Evolutionary conservation across 2,113 vertebrate genomes (phyloP).

Genomic region (Thamnaconus septentrionalis): DNA sequence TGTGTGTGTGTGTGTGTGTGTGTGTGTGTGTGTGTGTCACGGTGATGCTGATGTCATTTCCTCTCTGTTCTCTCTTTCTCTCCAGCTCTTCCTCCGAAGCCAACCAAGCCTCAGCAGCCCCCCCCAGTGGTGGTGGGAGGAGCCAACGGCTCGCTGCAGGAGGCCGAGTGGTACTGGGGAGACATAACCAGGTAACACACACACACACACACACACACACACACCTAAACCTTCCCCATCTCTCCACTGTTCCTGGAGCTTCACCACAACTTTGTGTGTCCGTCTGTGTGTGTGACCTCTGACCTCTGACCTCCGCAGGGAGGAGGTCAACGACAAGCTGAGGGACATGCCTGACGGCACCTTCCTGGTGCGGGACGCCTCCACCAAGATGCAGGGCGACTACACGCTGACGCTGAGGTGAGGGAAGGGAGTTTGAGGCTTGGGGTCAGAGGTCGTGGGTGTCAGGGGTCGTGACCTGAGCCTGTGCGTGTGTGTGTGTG

Average conservation of each 20-base stretch:
- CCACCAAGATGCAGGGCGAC: constrained; percentile 96
- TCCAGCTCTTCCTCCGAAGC: constrained; percentile 63
- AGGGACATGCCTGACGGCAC: constrained; percentile 96
- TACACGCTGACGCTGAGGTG: constrained; percentile 94
- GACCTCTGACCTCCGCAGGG: constrained; percentile 72
- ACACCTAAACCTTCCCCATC: neutral
- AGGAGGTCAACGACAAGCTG: constrained; percentile 95
- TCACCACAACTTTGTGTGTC: too few species aligned
- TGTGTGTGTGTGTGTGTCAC: constrained; percentile 6
- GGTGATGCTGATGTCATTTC: neutral
- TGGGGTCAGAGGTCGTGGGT: neutral
- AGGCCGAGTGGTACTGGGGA: constrained; percentile 70
- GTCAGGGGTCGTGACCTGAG: neutral
- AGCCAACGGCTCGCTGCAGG: constrained; percentile 45
- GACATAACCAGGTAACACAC: constrained; percentile 62
- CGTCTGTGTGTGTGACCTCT: too few species aligned
- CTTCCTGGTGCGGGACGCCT: constrained; percentile 94
- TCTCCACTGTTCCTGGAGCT: neutral
- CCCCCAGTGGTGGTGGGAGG: constrained; percentile 33
- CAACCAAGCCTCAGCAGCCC: constrained; percentile 49
- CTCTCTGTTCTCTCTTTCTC: neutral
- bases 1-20: constrained; percentile 14
- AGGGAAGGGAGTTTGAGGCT: neutral
- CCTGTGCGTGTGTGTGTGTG: fast-evolving
- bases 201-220: constrained; percentile 5